Evolutionary conservation across 2,888 invertebrate species (phyloP), one percentile per base, ranked within the genome.

Genomic region (Stenchaetothrips biformis): DNA sequence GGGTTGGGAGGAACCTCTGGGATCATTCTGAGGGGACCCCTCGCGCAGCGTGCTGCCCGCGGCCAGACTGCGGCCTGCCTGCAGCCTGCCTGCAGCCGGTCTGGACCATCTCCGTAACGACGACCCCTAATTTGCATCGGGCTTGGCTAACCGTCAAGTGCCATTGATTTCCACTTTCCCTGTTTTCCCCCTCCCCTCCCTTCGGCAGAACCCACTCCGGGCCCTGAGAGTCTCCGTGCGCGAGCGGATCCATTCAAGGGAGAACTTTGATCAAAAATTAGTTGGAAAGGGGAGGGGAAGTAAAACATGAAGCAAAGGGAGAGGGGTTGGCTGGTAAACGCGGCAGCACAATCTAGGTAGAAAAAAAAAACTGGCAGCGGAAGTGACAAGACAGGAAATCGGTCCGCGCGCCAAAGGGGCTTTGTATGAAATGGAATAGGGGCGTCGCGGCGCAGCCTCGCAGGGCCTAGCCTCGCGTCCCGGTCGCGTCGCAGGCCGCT

Each of bases 151-250:
- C 67, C 67, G 67, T 67, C 25, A 74, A 74, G 25, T 74, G 25
- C 67, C 67, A 74, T 74, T 74, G 67, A 74, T 74, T 74, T 74
- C 67, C 67, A 25, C 21, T 74, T 59, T 59, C 59, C 59, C 59
- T 59, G 6, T 16, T 59, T 59, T 59, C 2, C 59, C 62, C 62
- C 62, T 62, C 62, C n/a, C 62, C n/a, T 2, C 21, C 25, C 67
- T 11, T 74, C 25, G 4, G 37, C 37, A 37, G 37, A 4, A 37
- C 37, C 37, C 37, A 37, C 37, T 37, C 37, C 37, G 37, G 37
- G 37, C 37, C 37, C 4, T 4, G 37, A 37, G 37, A 37, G 37
- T 37, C 37, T 37, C 4, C 37, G 37, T 37, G 37, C 37, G 37
- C 37, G 37, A 37, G 37, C 1, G 37, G 37, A 37, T 37, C 37